Conservation (phyloP, 64 coral and sea anemone species). For the Platygyra sinensis region DNA sequence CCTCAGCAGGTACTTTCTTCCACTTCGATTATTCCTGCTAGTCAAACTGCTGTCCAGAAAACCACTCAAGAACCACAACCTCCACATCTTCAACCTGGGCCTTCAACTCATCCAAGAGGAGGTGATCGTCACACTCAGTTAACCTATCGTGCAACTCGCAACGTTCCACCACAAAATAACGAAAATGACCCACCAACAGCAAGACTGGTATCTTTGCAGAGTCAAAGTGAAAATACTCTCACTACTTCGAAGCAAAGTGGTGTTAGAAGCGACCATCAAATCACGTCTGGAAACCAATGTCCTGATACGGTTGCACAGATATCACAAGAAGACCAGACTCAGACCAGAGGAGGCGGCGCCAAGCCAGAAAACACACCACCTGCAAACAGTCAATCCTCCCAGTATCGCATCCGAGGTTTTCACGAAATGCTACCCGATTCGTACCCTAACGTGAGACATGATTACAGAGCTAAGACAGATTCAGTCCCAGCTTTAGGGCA, state of each 20-base stretch:
- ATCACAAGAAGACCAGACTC: neutral
- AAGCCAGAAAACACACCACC: neutral
- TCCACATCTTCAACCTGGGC: neutral
- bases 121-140: neutral
- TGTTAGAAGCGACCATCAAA: neutral
- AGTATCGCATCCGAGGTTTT: neutral
- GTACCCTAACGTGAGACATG: neutral
- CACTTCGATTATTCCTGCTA: neutral
- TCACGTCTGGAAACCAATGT: neutral
- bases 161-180: neutral
- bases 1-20: constrained; percentile 9
- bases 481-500: no score
- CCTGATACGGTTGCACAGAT: neutral
- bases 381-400: neutral
- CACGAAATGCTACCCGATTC: neutral
- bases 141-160: neutral
- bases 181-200: neutral
- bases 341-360: neutral
- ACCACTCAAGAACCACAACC: neutral
- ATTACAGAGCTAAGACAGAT: neutral
- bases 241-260: neutral
- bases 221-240: neutral
- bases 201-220: neutral
- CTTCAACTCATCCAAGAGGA: neutral
- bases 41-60: neutral